A percentile compares a stretch with the other conserved stretches of the same genome.
phyloP scores from a whole-genome alignment of 2,797 vertebrate genomes.

The Hypotaenidia okinawae region DNA sequence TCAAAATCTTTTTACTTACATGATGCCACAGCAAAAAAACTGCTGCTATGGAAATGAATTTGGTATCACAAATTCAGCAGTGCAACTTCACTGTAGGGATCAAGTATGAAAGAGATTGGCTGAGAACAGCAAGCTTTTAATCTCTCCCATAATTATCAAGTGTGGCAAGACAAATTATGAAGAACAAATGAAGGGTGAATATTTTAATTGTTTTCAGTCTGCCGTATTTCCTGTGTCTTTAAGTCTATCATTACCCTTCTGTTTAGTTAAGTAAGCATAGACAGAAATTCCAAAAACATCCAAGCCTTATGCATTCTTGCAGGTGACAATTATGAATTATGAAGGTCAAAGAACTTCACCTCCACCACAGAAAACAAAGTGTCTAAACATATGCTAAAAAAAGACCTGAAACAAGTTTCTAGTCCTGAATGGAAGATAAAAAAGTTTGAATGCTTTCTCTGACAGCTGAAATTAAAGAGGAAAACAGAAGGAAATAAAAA shows the following conservation, averaged over 20 bases:
- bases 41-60: constrained; percentile 46
- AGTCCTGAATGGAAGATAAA: not conserved
- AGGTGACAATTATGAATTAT: not conserved
- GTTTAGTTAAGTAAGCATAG: not conserved
- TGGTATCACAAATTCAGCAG: constrained; percentile 18
- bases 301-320: not conserved
- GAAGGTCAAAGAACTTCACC: not conserved
- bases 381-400: not conserved
- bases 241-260: not conserved
- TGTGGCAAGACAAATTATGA: constrained; percentile 13
- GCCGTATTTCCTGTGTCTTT: not conserved
- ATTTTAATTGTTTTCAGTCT: constrained; percentile 34
- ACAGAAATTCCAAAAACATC: not conserved
- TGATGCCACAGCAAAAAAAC: constrained; percentile 27
- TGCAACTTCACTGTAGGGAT: constrained; percentile 26
- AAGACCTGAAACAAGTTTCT: not conserved
- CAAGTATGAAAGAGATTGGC: constrained; percentile 27
- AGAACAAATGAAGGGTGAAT: constrained; percentile 55
- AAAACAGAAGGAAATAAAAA: no score
- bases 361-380: not conserved
- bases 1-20: constrained; percentile 25
- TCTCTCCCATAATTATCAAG: constrained; percentile 46
- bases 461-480: not conserved
- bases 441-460: not conserved
- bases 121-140: constrained; percentile 54